Base-by-base conservation (phyloP, 2,797 vertebrate genomes). In the Lindbergichthys nudifrons region DNA sequence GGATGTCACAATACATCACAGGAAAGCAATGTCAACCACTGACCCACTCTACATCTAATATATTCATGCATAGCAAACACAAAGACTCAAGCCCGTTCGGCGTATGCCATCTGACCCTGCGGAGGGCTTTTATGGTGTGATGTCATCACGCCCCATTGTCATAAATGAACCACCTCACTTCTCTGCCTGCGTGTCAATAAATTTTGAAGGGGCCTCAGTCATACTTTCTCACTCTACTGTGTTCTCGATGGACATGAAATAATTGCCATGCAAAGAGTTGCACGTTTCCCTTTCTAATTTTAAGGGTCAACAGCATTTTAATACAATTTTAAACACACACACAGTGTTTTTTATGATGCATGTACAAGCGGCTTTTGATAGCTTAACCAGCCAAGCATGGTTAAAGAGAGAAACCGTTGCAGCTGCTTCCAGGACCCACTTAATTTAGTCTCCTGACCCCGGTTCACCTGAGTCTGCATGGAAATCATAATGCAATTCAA, bases 381-480 rank as follows among this genome's bases (percentile, higher is more conserved):
- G 97, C 95, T 96, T 96, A 97, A 97, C 95, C 98, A 97, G 92
- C 96, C 96, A 98, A 98, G 96, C 98, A 96, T 98, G 97, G 96
- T 97, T 98, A 98, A 99, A 98, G 96, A 97, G 95, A 95, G 92
- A 91, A 95, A 93, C 93, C 95, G 94, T 82, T 95, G 96, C 98
- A 98, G 97, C 97, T 98, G 98, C 96, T 96, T 96, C 97, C 96
- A 95, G 92, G 93, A 94, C 95, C 95, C 95, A 94, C 95, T 96
- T 99, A 98, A 99, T 98, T 97, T 96, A 96, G 95, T 96, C 96
- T 93, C 91, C 95, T 99, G 98, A 99, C 98, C 98, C 95, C 92
- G 82, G 91, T 95, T 98, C 97, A 98, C 97, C 97, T 97, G 96
- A 96, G 95, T 93, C 96, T 95, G 95, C 96, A 96, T 96, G 96